Evolutionary conservation across 1,140 invertebrate species (phyloP), one percentile per base, ranked within the genome.

Genomic region (Ceratina australensis): DNA sequence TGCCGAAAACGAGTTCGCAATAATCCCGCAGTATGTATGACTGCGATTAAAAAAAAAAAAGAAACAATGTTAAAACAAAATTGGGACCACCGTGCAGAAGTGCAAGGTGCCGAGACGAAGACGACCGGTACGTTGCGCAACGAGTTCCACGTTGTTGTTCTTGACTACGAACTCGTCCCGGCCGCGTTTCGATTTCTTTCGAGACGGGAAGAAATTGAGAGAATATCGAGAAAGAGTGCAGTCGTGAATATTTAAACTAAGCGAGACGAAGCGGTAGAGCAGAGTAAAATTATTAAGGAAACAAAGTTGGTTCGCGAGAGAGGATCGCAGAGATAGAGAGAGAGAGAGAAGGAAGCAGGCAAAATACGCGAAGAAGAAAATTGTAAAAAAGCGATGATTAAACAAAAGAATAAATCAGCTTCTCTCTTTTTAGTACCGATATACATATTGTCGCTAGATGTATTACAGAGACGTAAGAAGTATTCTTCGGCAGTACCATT

Each of bases 401-500:
- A 82, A 42, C 33, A 10, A 42, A 42, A 42, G 33, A 42, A 3
- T 42, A 78, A 65, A 80, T 77, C 77, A 80, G 84, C 84, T 85
- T 86, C 49, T 86, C 84, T 86, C 83, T 86, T 86, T 86, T 85
- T 86, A 86, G 83, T 82, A 86, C 64, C 52, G 68, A 85, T 86
- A 72, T 42, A 42, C 33, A 42, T 82, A 82, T 82, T 78, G 77
- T 84, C 82, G 82, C 77, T 86, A 86, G 80, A 82, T 85, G 84
- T 86, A 85, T 80, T 73, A 82, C 80, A 76, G 66, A 80, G 67
- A 82, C 68, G 69, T 72, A 85, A 81, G 65, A 82, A 73, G 57
- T 80, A 74, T 71, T 82, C 72, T 71, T 82, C 83, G 64, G 64
- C 82, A 72, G 79, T 84, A 85, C 64, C 68, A 79, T 82, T 84